phyloP scores from a whole-genome alignment of 2,888 invertebrate species.

The Sabatieria punctata region DNA sequence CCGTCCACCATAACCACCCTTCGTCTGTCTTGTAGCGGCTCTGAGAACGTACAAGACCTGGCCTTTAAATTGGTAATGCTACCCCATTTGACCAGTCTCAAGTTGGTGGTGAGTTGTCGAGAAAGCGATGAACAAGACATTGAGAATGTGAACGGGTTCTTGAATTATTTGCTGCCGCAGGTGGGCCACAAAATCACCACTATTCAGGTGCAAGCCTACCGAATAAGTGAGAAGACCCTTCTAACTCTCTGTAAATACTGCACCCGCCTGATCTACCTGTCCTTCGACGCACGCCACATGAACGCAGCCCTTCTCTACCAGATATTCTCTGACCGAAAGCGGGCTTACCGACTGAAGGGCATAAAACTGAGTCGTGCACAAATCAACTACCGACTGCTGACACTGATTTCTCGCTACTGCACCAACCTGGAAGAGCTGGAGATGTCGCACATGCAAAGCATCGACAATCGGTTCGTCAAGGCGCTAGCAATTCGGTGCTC shows the following conservation, averaged over 20 bases:
- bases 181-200: constrained; percentile 2
- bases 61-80: constrained; percentile 11
- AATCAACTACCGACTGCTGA: background rate
- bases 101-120: background rate
- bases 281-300: constrained; percentile 11
- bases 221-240: background rate
- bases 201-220: background rate
- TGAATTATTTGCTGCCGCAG: background rate
- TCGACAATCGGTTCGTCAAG: constrained; percentile 26
- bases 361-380: background rate
- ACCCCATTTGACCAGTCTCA: background rate
- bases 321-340: constrained; percentile 6
- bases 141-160: background rate
- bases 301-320: background rate
- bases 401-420: background rate
- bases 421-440: constrained; percentile 19
- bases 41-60: constrained; percentile 15
- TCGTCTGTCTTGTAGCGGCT: constrained; percentile 23
- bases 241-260: background rate
- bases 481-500: constrained; percentile 24
- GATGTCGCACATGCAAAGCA: constrained; percentile 24
- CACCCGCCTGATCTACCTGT: background rate
- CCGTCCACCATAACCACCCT: constrained; percentile 21
- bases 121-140: background rate
- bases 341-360: constrained; percentile 10